Base-by-base conservation (phyloP, 2,888 invertebrate genomes). In the Aphidius colemani region DNA sequence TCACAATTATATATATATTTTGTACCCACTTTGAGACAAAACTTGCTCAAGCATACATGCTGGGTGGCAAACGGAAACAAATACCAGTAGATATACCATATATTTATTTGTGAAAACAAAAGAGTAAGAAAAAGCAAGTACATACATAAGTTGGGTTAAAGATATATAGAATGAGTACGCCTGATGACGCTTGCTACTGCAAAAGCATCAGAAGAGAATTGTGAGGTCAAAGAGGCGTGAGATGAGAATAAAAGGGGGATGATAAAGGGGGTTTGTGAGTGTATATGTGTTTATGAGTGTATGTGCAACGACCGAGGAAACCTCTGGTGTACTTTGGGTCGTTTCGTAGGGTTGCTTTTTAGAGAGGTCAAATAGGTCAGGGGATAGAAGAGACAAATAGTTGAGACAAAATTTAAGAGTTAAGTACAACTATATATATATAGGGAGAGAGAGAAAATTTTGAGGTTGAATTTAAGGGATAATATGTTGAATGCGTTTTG, bases 401-500 rank as follows among this genome's bases (percentile, higher is more conserved):
- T 53, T 68, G 65, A 61, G 64, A 66, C 63, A 30, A 30, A 30
- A 30, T 30, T 30, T 30, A 30, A 30, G 5, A 30, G 5, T 30
- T 5, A 30, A 30, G 5, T 30, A 30, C 30, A 30, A 30, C 13
- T 18, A 18, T 18, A 30, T 30, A 30, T 30, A 30, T 30, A 2
- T 30, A 30, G 3, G 30, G 30, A 30, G 30, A 30, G 3, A 5
- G 30, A 30, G 30, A 30, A 30, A 30, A 30, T 30, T 30, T 5
- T 30, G 5, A 5, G 30, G 30, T 30, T 30, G 5, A 30, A 30
- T 30, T 30, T 30, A 30, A 50, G 64, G 61, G 65, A 45, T 58
- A 66, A 64, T 69, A 68, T 59, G 71, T 74, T 76, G 76, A 75
- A 78, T 75, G 78, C 78, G 78, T 76, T 78, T 75, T 78, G 79